A percentile compares a stretch with the other conserved stretches of the same genome.
Evolutionary conservation across 2,888 invertebrate genomes (phyloP).

Genomic region (Poecilobothrus nobilitatus): DNA sequence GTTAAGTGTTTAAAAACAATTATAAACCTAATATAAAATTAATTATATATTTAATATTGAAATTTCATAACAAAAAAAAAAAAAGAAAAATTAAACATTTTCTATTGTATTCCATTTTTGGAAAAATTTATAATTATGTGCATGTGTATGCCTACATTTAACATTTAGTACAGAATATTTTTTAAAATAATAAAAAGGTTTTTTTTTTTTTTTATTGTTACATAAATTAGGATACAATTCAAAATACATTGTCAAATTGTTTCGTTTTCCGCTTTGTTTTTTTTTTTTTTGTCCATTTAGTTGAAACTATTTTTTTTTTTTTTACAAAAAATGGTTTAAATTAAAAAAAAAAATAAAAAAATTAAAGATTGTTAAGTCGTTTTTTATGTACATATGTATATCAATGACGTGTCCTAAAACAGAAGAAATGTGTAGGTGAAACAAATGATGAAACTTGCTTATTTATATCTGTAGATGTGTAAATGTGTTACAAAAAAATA

Average conservation of each 20-base stretch:
- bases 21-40: too few relatives aligned
- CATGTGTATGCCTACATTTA: not conserved
- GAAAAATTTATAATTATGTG: not conserved
- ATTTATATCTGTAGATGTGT: not conserved
- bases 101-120: not conserved
- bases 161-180: not conserved
- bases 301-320: too few relatives aligned
- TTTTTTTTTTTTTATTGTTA: not conserved
- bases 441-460: not conserved
- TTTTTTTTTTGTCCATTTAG: too few relatives aligned
- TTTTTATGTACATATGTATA: not conserved
- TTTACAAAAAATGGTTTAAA: not conserved
- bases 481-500: not conserved
- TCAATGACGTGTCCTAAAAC: not conserved
- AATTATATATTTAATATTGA: too few relatives aligned
- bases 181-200: not conserved
- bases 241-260: conserved; percentile 3
- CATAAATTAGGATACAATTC: conserved; percentile 3
- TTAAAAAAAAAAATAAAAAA: not conserved
- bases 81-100: not conserved
- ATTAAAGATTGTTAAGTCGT: too few relatives aligned
- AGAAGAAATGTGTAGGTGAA: not conserved
- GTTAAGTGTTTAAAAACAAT: too few relatives aligned
- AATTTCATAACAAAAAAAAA: too few relatives aligned
- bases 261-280: not conserved